Evolutionary conservation across 2,113 vertebrate genomes (phyloP).

Genomic region (Coreoperca whiteheadi): DNA sequence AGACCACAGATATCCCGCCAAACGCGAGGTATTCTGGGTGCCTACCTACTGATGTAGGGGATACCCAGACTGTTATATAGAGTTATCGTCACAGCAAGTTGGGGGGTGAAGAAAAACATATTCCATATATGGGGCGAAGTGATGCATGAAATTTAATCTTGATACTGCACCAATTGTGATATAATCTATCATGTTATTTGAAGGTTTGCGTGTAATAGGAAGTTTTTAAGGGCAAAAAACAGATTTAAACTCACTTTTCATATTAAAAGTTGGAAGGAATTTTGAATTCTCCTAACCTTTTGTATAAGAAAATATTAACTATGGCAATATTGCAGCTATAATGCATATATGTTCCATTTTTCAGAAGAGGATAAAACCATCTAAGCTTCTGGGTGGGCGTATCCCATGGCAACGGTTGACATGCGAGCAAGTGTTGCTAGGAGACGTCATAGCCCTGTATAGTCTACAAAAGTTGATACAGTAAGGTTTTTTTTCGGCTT

Average conservation of each 20-base stretch:
- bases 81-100: slow-evolving; percentile 22
- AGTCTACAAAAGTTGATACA: neutral
- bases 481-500: neutral
- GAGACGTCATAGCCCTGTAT: neutral
- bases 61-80: slow-evolving; percentile 20
- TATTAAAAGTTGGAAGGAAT: neutral
- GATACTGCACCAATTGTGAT: neutral
- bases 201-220: neutral
- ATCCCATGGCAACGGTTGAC: neutral
- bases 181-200: neutral
- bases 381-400: neutral
- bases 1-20: slow-evolving; percentile 56
- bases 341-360: neutral
- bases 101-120: neutral
- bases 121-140: neutral
- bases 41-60: slow-evolving; percentile 24
- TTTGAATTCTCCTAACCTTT: neutral
- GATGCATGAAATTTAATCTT: neutral
- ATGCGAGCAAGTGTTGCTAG: neutral
- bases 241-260: neutral
- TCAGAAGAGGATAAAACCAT: neutral
- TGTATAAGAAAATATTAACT: neutral
- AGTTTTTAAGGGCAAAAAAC: neutral
- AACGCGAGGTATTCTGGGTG: slow-evolving; percentile 44
- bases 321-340: neutral